Evolutionary conservation across 2,797 vertebrate species (phyloP), one percentile per base, ranked within the genome.

Genomic region (Anolis apletophallus): DNA sequence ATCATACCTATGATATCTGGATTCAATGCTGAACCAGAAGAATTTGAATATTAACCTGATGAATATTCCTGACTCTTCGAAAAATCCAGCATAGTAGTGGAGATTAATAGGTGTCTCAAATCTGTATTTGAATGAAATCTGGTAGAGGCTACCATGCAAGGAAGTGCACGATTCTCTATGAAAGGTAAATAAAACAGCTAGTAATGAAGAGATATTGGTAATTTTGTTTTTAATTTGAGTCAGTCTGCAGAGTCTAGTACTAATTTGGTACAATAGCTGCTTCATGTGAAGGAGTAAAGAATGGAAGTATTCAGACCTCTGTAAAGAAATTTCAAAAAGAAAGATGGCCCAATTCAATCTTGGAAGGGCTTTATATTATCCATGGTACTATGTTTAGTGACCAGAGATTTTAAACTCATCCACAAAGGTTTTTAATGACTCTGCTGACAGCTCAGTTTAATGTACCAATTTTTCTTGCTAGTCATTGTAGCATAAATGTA

Each of bases 1-100:
- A 80, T 86, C 84, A 92, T 92, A 94, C 94, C 89, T 96, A 92
- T 87, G 88, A 90, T 89, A 89, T 87, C 23, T 0, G 13, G 92
- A 92, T 89, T 83, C 68, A 16, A 0, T 0, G 67, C 85, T 94
- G 93, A 73, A 96, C 93, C 89, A 92, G 91, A 87, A 92, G 88
- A 88, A 89, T 94, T 94, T 92, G 87, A 5, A 3, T 17, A 79
- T 86, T 87, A 87, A 92, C 90, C 68, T 64, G 50, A 75, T 92
- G 86, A 9, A 26, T 83, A 82, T 90, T 90, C 78, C 84, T 54
- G 67, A 26, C 69, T 57, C 90, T 12, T 21, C 73, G 83, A 90
- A 86, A 73, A 91, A 89, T 64, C 69, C 80, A 88, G 88, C 86
- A 88, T 69, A 36, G 86, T 91, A 73, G n/a, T 82, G 89, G 76